phyloP scores from a whole-genome alignment of 2,888 invertebrate species.

The Erebia epiphron region DNA sequence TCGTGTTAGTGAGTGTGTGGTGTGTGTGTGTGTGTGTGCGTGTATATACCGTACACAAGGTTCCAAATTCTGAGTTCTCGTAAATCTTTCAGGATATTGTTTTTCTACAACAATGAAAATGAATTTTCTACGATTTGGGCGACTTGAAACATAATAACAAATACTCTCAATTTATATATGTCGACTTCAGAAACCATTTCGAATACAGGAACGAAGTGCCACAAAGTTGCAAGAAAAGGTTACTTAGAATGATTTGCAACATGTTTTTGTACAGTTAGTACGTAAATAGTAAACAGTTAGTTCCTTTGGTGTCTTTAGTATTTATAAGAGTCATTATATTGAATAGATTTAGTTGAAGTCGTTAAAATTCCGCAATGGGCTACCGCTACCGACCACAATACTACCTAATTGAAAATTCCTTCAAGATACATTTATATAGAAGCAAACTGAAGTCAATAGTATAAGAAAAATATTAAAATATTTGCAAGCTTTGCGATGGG shows the following conservation, averaged over 20 bases:
- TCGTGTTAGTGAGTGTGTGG: no score
- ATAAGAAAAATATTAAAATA: not conserved
- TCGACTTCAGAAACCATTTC: no score
- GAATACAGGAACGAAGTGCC: no score
- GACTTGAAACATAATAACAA: no score
- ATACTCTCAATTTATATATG: no score
- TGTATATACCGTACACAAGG: no score
- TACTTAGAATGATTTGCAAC: not conserved
- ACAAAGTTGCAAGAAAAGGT: not conserved
- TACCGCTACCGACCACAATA: constrained; percentile 13
- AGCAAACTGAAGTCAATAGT: no score
- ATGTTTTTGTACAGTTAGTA: no score
- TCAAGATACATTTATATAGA: constrained; percentile 5
- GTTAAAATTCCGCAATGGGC: constrained; percentile 2
- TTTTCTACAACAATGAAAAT: not conserved
- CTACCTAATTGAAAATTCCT: constrained; percentile 33
- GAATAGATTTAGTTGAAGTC: constrained; percentile 16
- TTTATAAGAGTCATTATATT: constrained; percentile 7
- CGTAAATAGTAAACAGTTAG: not conserved
- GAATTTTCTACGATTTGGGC: not conserved
- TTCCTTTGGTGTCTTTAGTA: not conserved
- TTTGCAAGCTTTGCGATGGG: not conserved
- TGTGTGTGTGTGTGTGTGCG: no score
- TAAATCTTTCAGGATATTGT: no score
- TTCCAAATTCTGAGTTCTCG: no score